Conservation (phyloP, 2,888 invertebrate species). For the Leptura quadrifasciata region DNA sequence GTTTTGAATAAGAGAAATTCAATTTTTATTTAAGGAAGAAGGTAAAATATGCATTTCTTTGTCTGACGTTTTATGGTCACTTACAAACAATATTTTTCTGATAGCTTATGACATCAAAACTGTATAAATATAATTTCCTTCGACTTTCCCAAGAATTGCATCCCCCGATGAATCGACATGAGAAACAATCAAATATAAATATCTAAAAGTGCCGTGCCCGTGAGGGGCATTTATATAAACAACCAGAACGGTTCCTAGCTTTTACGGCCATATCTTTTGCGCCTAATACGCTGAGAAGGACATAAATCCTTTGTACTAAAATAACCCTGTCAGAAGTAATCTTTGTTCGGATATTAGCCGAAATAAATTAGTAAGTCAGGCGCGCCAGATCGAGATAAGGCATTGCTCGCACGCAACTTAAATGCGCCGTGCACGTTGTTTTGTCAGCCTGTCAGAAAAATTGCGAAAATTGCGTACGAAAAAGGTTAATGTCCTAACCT, state of each 20-base stretch:
- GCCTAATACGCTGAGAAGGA: constrained; percentile 1
- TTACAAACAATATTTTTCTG: too few species aligned
- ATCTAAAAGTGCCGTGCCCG: not conserved
- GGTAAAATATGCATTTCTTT: too few species aligned
- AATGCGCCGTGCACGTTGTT: not conserved
- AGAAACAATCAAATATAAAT: not conserved
- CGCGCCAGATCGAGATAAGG: constrained; percentile 22
- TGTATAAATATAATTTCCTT: too few species aligned
- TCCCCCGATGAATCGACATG: not conserved
- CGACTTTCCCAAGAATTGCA: too few species aligned
- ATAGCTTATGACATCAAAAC: too few species aligned
- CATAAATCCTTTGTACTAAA: constrained; percentile 8
- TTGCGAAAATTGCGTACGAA: not conserved
- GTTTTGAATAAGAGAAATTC: too few species aligned
- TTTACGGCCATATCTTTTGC: not conserved
- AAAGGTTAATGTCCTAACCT: constrained; percentile 11
- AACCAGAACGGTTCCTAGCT: not conserved
- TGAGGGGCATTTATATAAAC: not conserved
- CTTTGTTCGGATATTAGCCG: constrained; percentile 11
- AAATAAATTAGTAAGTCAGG: constrained; percentile 17
- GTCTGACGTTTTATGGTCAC: too few species aligned
- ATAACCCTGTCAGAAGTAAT: constrained; percentile 20
- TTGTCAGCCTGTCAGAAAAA: constrained; percentile 5
- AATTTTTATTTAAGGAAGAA: too few species aligned
- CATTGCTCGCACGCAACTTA: constrained; percentile 13